phyloP scores from a whole-genome alignment of 2,888 invertebrate genomes.

The Cerastoderma edule region DNA sequence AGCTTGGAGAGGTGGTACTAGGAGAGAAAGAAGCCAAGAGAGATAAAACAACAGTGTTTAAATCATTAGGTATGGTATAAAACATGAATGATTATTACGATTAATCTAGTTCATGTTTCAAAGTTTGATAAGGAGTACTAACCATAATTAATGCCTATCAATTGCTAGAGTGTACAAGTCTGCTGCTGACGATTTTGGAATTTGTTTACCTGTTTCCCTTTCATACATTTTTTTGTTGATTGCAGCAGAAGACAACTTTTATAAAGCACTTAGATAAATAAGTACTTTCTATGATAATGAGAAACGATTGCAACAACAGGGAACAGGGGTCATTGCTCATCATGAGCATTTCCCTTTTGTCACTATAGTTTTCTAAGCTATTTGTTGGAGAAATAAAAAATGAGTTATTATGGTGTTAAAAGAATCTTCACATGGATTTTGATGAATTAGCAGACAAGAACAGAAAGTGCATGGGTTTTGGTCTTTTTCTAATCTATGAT shows the following conservation, averaged over 20 bases:
- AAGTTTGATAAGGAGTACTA: background rate
- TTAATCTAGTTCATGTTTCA: background rate
- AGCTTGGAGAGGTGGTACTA: conserved; percentile 86
- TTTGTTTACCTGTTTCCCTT: background rate
- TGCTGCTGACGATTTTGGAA: background rate
- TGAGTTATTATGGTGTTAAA: too few relatives aligned
- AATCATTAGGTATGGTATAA: conserved; percentile 86
- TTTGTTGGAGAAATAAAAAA: too few relatives aligned
- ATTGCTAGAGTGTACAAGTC: background rate
- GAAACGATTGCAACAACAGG: too few relatives aligned
- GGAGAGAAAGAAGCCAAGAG: conserved; percentile 77
- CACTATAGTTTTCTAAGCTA: too few relatives aligned
- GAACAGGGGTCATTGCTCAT: too few relatives aligned
- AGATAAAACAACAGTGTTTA: conserved; percentile 86
- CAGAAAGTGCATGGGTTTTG: too few relatives aligned
- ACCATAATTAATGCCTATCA: background rate
- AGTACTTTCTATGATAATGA: background rate
- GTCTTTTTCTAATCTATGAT: too few relatives aligned
- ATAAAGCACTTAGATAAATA: background rate
- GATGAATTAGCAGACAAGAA: too few relatives aligned
- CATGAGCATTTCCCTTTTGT: too few relatives aligned
- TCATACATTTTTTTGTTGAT: background rate
- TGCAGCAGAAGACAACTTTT: background rate
- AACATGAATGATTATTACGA: too few relatives aligned
- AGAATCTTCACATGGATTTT: too few relatives aligned